Conservation (phyloP, 2,888 invertebrate genomes). For the Chromoteleia sp. region DNA sequence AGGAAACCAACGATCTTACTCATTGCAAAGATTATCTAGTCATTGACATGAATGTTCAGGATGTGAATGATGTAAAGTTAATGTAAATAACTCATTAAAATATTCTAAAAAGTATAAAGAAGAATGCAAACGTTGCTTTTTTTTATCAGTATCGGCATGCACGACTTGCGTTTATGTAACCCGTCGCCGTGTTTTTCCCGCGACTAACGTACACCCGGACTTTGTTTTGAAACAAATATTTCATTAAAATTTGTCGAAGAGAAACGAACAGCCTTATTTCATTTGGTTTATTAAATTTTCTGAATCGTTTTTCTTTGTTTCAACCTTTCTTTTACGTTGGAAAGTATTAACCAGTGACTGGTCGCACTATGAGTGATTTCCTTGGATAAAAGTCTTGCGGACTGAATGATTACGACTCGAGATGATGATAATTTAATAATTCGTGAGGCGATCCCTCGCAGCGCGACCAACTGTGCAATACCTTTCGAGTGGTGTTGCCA, state of each 20-base stretch:
- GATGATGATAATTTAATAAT: not conserved
- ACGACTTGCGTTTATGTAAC: constrained; percentile 2
- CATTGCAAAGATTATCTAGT: constrained; percentile 74
- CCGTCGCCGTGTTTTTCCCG: not conserved
- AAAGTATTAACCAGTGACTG: constrained; percentile 22
- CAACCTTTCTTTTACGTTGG: not conserved
- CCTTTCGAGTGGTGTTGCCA: constrained; percentile 18
- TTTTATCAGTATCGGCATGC: not conserved
- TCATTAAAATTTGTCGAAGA: too few relatives aligned
- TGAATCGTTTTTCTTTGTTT: not conserved
- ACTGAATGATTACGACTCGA: too few relatives aligned
- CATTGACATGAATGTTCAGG: constrained; percentile 76
- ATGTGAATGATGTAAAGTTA: constrained; percentile 76
- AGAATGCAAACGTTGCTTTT: not conserved
- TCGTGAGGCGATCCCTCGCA: constrained; percentile 22
- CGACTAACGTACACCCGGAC: too few relatives aligned
- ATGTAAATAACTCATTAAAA: constrained; percentile 70
- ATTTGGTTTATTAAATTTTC: not conserved
- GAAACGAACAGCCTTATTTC: not conserved
- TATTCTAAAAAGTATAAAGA: not conserved
- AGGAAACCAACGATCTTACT: constrained; percentile 32
- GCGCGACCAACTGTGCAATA: constrained; percentile 18
- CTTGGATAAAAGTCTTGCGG: not conserved
- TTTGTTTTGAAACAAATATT: too few relatives aligned
- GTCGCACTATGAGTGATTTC: constrained; percentile 23